These are phyloP conservation scores for Carabus problematicus DNA, from an alignment of 2,888 invertebrate genomes.

Conservation along the genomic window DNA sequence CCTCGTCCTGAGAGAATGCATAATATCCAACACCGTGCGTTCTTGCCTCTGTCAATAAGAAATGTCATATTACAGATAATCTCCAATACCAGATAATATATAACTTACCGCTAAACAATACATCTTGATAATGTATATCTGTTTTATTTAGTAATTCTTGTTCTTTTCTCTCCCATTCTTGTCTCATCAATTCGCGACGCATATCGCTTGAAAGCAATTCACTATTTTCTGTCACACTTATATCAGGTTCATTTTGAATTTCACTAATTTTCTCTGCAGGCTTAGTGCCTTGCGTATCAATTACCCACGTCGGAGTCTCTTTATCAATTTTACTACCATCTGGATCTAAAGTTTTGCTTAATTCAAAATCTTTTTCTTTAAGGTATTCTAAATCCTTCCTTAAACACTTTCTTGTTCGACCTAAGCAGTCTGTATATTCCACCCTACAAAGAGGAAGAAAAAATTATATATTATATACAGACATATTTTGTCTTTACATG, in stretches of 20 bases:
- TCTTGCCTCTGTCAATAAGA: slow-evolving; percentile 75
- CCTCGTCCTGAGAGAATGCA: slow-evolving; percentile 87
- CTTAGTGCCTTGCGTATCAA: slow-evolving; percentile 51
- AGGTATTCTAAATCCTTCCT: slow-evolving; percentile 76
- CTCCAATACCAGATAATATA: not conserved
- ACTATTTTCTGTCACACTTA: slow-evolving; percentile 47
- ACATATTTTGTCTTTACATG: not conserved
- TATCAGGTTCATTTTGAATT: slow-evolving; percentile 40
- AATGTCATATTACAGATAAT: slow-evolving; percentile 22
- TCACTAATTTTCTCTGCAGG: slow-evolving; percentile 39
- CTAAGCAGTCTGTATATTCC: slow-evolving; percentile 88
- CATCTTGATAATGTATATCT: slow-evolving; percentile 90
- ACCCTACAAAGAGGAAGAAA: slow-evolving; percentile 65
- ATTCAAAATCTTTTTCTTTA: slow-evolving; percentile 67
- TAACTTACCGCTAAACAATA: slow-evolving; percentile 79
- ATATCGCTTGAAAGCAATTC: slow-evolving; percentile 63
- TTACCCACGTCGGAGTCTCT: slow-evolving; percentile 55
- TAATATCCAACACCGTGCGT: slow-evolving; percentile 93
- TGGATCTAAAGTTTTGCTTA: slow-evolving; percentile 55
- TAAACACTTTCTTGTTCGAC: slow-evolving; percentile 84
- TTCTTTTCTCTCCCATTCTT: slow-evolving; percentile 89
- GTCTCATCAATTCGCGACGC: slow-evolving; percentile 73
- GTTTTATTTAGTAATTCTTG: slow-evolving; percentile 73
- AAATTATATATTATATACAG: slow-evolving; percentile 3
- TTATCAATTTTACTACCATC: slow-evolving; percentile 24